A percentile compares a stretch with the other conserved stretches of the same genome.
Evolutionary conservation across 2,888 invertebrate genomes (phyloP).

Genomic region (Apotomis betuletana): DNA sequence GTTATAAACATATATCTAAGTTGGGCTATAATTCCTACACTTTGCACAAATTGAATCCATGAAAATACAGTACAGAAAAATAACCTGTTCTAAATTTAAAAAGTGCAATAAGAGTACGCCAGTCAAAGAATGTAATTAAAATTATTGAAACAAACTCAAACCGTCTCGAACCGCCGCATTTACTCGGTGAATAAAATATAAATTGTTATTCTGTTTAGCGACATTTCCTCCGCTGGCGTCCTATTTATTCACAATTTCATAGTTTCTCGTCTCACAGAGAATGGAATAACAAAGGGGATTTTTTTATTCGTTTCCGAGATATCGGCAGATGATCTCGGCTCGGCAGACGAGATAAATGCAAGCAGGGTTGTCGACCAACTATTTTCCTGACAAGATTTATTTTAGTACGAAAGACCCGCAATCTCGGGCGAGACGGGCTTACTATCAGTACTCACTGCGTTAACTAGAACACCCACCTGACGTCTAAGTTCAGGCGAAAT

Average conservation of each 20-base stretch:
- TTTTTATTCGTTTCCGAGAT: slow-evolving; percentile 33
- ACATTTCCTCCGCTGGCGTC: slow-evolving; percentile 7
- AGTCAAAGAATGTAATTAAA: not conserved
- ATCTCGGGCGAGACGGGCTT: too few species aligned
- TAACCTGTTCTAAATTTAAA: too few species aligned
- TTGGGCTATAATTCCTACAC: too few species aligned
- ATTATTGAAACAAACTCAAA: not conserved
- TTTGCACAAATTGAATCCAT: too few species aligned
- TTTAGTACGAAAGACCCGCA: too few species aligned
- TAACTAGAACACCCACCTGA: too few species aligned
- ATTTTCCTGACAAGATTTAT: not conserved
- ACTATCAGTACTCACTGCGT: too few species aligned
- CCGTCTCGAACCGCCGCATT: not conserved
- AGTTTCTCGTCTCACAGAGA: slow-evolving; percentile 34
- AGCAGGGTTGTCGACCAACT: slow-evolving; percentile 19
- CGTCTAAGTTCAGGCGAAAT: too few species aligned
- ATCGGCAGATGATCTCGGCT: slow-evolving; percentile 39
- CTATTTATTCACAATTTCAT: slow-evolving; percentile 41
- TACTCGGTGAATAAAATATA: slow-evolving; percentile 27
- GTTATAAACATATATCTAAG: too few species aligned
- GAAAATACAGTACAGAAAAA: too few species aligned
- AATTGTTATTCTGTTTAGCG: slow-evolving; percentile 28
- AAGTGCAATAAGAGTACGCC: too few species aligned
- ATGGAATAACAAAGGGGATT: slow-evolving; percentile 37
- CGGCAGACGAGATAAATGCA: slow-evolving; percentile 29